Conservation (phyloP, 2,888 invertebrate genomes). For the Selenia dentaria region DNA sequence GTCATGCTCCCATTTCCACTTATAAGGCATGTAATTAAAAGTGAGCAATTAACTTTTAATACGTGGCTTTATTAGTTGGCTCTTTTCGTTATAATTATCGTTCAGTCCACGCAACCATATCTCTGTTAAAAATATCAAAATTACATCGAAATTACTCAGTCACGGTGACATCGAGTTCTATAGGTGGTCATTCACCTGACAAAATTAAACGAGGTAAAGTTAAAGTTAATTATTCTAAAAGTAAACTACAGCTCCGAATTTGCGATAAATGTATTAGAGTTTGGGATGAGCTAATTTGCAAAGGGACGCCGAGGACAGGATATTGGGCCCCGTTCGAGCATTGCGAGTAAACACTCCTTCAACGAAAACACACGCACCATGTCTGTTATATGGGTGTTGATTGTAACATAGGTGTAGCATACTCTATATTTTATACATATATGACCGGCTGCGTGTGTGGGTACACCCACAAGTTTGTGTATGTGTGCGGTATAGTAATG, state of each 20-base stretch:
- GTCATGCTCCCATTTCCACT: conserved; percentile 1
- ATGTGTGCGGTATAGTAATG: too few species aligned
- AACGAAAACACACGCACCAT: conserved; percentile 7
- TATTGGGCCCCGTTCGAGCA: conserved; percentile 24
- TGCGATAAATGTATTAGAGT: conserved; percentile 30
- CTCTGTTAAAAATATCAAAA: neutral
- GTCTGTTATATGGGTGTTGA: neutral
- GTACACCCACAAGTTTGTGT: too few species aligned
- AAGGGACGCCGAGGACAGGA: conserved; percentile 27
- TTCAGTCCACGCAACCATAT: conserved; percentile 1
- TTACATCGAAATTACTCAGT: neutral
- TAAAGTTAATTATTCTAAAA: conserved; percentile 15
- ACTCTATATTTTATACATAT: too few species aligned
- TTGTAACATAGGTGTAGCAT: neutral
- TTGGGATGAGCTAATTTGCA: conserved; percentile 33
- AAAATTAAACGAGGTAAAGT: conserved; percentile 12
- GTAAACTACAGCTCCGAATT: conserved; percentile 13
- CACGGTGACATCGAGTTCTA: conserved; percentile 6
- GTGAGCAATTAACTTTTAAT: neutral
- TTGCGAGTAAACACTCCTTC: conserved; percentile 22
- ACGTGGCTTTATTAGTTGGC: conserved; percentile 6
- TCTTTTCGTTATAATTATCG: neutral
- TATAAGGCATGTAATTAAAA: conserved; percentile 1
- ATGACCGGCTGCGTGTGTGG: too few species aligned
- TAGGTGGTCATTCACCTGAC: neutral